Evolutionary conservation across 2,113 vertebrate genomes (phyloP), one percentile per base, ranked within the genome.

Genomic region (Leucosticte australis): DNA sequence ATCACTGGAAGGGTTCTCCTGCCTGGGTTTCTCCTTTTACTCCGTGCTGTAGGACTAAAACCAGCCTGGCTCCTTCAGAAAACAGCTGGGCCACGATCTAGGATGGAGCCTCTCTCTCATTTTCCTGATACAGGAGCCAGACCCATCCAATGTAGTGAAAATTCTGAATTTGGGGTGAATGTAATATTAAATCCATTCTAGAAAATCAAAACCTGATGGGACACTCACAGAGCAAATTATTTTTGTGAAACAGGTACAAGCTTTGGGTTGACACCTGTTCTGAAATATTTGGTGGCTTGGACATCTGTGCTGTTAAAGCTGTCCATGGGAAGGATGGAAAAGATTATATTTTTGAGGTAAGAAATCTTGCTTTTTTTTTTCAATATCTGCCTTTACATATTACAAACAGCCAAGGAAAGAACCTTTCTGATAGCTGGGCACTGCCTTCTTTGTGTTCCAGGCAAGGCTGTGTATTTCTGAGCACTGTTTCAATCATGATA

Each of bases 291-390:
- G 99, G 99, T 69, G 99, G 99, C 26, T 97, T 99, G 96, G 99
- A 99, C 71, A 99, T 99, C 98, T 99, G 99, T 96, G 99, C 99
- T 26, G 98, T 99, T 83, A 99, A 99, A 98, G 99, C 99, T 95
- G 99, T 99, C 27, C 99, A 99, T 85, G 99, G 99, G 62, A 99
- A 99, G 96, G 99, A 99, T 87, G 99, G 99, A 62, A 99, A 99
- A 94, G 99, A 99, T 98, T 99, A 99, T 96, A 99, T 99, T 94
- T 99, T 99, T 95, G 99, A 99, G 99, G 99, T 99, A 97, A 98
- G 96, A 52, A 62, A 69, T 76, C 15, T 59, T 67, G 35, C 53
- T 30, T 85, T 73, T 39, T 33, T 81, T 79, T 83, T 33, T 5
- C 74, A 65, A 4, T 79, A 30, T 26, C 10, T 80, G 44, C 46